Evolutionary conservation across 2,888 invertebrate genomes (phyloP).

Genomic region (Perizoma affinitatum): DNA sequence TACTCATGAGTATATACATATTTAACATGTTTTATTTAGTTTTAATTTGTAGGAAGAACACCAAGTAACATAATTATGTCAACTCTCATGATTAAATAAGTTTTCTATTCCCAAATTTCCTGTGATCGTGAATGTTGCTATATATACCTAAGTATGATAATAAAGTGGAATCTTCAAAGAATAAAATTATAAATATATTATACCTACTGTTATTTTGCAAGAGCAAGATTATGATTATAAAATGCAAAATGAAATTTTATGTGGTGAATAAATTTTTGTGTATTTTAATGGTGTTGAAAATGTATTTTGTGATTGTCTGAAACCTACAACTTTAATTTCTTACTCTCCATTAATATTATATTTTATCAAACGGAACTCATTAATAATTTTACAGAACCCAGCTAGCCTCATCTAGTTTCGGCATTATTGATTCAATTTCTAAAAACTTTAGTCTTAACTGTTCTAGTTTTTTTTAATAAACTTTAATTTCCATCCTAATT

Average conservation of each 20-base stretch:
- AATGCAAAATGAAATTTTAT: slow-evolving; percentile 72
- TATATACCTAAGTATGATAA: slow-evolving; percentile 52
- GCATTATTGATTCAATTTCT: no score
- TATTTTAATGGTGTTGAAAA: slow-evolving; percentile 60
- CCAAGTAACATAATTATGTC: slow-evolving; percentile 62
- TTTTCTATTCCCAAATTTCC: slow-evolving; percentile 82
- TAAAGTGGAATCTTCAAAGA: slow-evolving; percentile 72
- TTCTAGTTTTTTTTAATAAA: no score
- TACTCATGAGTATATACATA: slow-evolving; percentile 36
- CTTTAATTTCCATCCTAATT: no score
- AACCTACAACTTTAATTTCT: neutral
- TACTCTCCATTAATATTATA: no score
- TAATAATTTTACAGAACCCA: no score
- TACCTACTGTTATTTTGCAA: slow-evolving; percentile 76
- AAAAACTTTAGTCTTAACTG: no score
- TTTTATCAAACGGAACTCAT: no score
- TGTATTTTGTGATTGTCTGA: slow-evolving; percentile 23
- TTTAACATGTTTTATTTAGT: slow-evolving; percentile 49
- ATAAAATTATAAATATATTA: slow-evolving; percentile 56
- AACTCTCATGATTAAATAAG: slow-evolving; percentile 61
- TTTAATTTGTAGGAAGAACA: slow-evolving; percentile 69
- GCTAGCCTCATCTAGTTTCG: no score
- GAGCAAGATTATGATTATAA: slow-evolving; percentile 63
- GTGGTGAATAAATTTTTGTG: slow-evolving; percentile 84
- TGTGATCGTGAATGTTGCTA: slow-evolving; percentile 80